Conservation (phyloP, 2,888 invertebrate species). For the Melanargia galathea region DNA sequence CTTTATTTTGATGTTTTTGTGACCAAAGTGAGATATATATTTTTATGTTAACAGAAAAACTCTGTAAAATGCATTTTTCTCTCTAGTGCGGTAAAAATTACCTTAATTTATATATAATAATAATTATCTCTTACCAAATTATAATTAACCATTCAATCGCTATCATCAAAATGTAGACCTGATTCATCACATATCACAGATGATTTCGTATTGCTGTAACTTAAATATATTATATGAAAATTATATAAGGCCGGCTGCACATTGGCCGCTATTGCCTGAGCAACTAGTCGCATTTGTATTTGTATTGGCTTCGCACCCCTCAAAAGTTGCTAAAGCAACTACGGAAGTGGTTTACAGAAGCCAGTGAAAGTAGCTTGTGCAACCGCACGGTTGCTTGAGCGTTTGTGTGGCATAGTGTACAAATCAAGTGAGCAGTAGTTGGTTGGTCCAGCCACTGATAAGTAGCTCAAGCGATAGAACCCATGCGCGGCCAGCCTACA, state of each 20-base stretch:
- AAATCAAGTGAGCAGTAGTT: neutral
- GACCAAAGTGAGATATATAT: neutral
- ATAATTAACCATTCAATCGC: slow-evolving; percentile 18
- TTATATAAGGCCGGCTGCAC: slow-evolving; percentile 1
- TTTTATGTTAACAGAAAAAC: neutral
- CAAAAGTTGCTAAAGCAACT: too few relatives aligned
- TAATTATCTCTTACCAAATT: slow-evolving; percentile 6
- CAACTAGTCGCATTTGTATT: neutral
- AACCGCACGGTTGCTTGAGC: neutral
- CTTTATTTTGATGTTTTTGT: neutral
- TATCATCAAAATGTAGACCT: slow-evolving; percentile 44
- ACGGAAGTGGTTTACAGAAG: too few relatives aligned
- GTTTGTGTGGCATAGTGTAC: neutral
- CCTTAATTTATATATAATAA: neutral
- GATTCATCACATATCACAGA: slow-evolving; percentile 55
- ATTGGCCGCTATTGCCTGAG: neutral
- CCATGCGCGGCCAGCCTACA: neutral
- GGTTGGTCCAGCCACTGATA: neutral
- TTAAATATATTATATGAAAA: slow-evolving; percentile 12
- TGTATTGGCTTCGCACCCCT: neutral
- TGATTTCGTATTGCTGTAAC: slow-evolving; percentile 25
- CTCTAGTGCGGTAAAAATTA: slow-evolving; percentile 11
- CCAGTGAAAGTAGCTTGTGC: too few relatives aligned
- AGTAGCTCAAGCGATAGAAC: neutral
- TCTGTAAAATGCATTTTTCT: neutral